Percentiles rank a stretch among this genome's conserved stretches.
phyloP scores from a whole-genome alignment of 92 coral and sea anemone species.

The Scolanthus callimorphus region DNA sequence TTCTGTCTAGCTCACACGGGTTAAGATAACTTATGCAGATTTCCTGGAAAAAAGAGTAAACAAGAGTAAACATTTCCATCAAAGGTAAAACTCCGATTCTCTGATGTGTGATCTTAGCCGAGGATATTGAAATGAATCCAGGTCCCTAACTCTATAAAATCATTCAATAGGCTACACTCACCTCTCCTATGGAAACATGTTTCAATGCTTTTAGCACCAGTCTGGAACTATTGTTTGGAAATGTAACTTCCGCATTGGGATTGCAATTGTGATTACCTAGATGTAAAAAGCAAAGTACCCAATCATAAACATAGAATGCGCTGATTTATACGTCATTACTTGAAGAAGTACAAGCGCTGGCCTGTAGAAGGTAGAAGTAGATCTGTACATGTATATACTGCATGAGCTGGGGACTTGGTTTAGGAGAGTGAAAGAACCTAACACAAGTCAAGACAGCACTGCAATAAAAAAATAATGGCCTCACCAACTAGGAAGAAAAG shows the following conservation, averaged over 20 bases:
- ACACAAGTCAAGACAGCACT: too few relatives aligned
- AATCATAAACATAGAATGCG: neutral
- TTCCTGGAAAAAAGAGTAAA: conserved; percentile 36
- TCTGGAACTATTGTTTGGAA: conserved; percentile 72
- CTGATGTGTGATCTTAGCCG: too few relatives aligned
- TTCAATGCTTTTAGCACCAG: conserved; percentile 63
- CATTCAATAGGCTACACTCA: too few relatives aligned
- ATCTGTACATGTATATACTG: too few relatives aligned
- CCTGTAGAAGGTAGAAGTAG: too few relatives aligned
- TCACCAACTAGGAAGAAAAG: too few relatives aligned
- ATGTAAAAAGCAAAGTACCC: neutral
- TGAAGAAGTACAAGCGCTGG: neutral
- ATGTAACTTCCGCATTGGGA: conserved; percentile 82
- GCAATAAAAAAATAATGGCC: too few relatives aligned
- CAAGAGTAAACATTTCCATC: neutral
- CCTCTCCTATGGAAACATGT: conserved; percentile 67
- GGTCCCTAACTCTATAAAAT: too few relatives aligned
- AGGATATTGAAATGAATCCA: too few relatives aligned
- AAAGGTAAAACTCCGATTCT: too few relatives aligned
- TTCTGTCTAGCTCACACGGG: conserved; percentile 65
- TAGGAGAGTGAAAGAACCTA: too few relatives aligned
- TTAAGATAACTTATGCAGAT: conserved; percentile 74
- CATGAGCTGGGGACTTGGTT: too few relatives aligned
- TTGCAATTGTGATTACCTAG: conserved; percentile 83
- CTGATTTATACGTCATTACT: neutral